Conservation (phyloP, 2,797 vertebrate species). For the Artibeus jamaicensis region DNA sequence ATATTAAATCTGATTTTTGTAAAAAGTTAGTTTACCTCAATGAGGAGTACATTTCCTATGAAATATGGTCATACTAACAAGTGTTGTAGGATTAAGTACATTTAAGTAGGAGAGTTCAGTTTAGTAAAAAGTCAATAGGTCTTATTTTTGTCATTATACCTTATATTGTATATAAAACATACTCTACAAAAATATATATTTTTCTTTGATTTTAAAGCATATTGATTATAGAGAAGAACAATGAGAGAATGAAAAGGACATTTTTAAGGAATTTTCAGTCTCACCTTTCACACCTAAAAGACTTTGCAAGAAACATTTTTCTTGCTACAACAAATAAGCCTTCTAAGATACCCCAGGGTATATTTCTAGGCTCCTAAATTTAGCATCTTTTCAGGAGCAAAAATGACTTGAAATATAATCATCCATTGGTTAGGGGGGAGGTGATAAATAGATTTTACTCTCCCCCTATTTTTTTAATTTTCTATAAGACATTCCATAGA, state of each 20-base stretch:
- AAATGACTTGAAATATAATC: neutral
- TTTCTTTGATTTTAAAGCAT: neutral
- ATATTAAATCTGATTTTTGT: neutral
- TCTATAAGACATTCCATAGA: neutral
- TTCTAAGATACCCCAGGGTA: neutral
- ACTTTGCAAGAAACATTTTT: neutral
- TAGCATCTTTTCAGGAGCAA: neutral
- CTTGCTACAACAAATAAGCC: neutral
- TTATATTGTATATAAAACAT: neutral
- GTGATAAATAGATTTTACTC: neutral
- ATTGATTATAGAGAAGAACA: neutral
- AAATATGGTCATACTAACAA: neutral
- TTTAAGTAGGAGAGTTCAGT: neutral
- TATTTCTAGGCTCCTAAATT: neutral
- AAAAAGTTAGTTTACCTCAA: neutral
- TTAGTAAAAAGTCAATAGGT: neutral
- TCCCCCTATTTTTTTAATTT: neutral
- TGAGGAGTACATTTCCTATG: neutral
- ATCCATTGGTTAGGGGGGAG: neutral
- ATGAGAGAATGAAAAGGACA: neutral
- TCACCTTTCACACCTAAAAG: neutral
- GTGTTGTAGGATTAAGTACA: neutral
- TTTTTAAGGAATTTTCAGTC: neutral
- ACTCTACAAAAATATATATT: neutral
- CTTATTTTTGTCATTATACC: neutral